Conservation (phyloP, 2,888 invertebrate species). For the Drosophila engyochracea region DNA sequence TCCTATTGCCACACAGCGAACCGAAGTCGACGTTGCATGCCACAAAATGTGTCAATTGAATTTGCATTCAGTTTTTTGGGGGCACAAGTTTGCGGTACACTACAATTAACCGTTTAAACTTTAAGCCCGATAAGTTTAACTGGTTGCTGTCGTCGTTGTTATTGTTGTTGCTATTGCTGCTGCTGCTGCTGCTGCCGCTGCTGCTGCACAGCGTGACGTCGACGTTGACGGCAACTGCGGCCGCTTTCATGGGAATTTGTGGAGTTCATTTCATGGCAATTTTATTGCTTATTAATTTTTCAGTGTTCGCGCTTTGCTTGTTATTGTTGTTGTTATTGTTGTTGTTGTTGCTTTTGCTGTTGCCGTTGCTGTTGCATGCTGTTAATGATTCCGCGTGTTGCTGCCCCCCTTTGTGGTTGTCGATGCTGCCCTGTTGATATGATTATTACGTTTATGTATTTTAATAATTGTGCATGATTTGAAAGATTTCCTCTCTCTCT, state of each 20-base stretch:
- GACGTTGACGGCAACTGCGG: conserved; percentile 47
- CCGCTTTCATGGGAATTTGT: conserved; percentile 84
- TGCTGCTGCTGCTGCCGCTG: conserved; percentile 11
- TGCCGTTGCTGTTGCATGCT: conserved; percentile 61
- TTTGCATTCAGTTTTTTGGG: conserved; percentile 61
- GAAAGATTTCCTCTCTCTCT: conserved; percentile 59
- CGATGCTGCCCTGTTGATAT: conserved; percentile 81
- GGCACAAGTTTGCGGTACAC: conserved; percentile 40
- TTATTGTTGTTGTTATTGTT: conserved; percentile 30
- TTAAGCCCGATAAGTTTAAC: conserved; percentile 61
- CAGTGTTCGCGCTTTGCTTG: conserved; percentile 74
- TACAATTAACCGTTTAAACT: conserved; percentile 68
- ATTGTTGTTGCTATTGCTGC: conserved; percentile 11
- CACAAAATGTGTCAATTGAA: conserved; percentile 76
- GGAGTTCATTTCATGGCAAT: conserved; percentile 85
- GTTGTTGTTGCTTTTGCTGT: conserved; percentile 33
- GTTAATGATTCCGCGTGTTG: conserved; percentile 72
- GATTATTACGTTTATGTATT: conserved; percentile 84
- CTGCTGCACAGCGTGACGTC: conserved; percentile 48
- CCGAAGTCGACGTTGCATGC: conserved; percentile 40
- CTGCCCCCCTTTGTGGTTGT: conserved; percentile 25
- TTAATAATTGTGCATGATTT: conserved; percentile 83
- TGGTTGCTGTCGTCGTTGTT: conserved; percentile 34
- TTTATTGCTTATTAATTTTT: conserved; percentile 85
- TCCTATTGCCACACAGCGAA: background rate